These are phyloP conservation scores for Bombycilla garrulus DNA, from an alignment of 2,113 vertebrate species.

Conservation along the genomic window DNA sequence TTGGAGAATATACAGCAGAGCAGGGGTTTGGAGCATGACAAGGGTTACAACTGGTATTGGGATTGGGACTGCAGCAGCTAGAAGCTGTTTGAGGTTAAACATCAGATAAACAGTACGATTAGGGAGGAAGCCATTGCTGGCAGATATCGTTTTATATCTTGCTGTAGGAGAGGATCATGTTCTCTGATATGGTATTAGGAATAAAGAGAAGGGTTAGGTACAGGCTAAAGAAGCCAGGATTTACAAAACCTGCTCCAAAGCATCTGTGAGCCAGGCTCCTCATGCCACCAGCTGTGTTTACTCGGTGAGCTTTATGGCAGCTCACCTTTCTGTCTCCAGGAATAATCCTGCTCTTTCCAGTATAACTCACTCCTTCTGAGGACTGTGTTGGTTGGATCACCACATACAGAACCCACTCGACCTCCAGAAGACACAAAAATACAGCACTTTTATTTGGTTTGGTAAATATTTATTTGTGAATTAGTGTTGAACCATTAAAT, in stretches of 20 bases:
- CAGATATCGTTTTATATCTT: neutral
- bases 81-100: neutral
- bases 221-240: neutral
- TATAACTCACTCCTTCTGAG: neutral
- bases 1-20: neutral
- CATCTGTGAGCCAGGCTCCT: neutral
- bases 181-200: neutral
- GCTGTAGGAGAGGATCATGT: neutral
- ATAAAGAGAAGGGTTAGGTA: neutral
- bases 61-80: neutral
- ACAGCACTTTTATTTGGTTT: neutral
- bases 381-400: neutral
- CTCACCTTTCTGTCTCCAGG: neutral
- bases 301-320: neutral
- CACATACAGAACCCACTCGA: neutral
- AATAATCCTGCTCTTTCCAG: neutral
- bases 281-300: neutral
- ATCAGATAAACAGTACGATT: neutral
- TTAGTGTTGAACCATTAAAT: neutral
- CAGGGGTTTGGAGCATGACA: neutral
- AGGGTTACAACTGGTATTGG: neutral
- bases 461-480: no score
- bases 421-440: neutral
- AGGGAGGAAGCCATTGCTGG: neutral
- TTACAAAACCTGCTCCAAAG: neutral